Conservation (phyloP, 2,888 invertebrate species). For the Digitonthophagus gazella region DNA sequence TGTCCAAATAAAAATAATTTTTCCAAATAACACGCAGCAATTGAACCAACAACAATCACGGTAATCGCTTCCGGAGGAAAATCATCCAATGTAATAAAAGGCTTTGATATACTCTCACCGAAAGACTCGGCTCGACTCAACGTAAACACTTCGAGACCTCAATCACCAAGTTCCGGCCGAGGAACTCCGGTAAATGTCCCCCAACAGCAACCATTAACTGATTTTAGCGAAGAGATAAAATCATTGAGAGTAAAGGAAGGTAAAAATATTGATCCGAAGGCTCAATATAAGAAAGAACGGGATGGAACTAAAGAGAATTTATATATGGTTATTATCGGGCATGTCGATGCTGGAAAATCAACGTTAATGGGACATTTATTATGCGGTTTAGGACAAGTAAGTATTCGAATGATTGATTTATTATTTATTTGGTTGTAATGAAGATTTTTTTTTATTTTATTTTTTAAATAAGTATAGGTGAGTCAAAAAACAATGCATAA, state of each 20-base stretch:
- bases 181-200: constrained; percentile 50
- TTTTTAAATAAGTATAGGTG: constrained; percentile 54
- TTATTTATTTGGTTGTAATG: not conserved
- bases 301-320: constrained; percentile 81
- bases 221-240: constrained; percentile 27
- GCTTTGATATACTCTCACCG: constrained; percentile 55
- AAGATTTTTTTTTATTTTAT: constrained; percentile 3
- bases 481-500: constrained; percentile 90
- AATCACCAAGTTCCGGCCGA: constrained; percentile 67
- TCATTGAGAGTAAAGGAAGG: constrained; percentile 56
- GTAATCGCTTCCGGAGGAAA: constrained; percentile 51
- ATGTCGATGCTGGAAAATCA: constrained; percentile 97
- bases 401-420: constrained; percentile 20
- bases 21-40: not conserved
- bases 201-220: constrained; percentile 22
- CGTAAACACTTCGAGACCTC: constrained; percentile 61
- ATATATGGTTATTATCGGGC: constrained; percentile 91
- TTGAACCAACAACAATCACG: constrained; percentile 36
- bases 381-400: constrained; percentile 76
- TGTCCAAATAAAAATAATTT: not conserved
- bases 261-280: constrained; percentile 54
- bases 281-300: constrained; percentile 70
- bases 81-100: constrained; percentile 55
- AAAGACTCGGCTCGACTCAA: constrained; percentile 42
- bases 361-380: constrained; percentile 96